Evolutionary conservation across 1,140 invertebrate species (phyloP).

Genomic region (Drosophila azteca): DNA sequence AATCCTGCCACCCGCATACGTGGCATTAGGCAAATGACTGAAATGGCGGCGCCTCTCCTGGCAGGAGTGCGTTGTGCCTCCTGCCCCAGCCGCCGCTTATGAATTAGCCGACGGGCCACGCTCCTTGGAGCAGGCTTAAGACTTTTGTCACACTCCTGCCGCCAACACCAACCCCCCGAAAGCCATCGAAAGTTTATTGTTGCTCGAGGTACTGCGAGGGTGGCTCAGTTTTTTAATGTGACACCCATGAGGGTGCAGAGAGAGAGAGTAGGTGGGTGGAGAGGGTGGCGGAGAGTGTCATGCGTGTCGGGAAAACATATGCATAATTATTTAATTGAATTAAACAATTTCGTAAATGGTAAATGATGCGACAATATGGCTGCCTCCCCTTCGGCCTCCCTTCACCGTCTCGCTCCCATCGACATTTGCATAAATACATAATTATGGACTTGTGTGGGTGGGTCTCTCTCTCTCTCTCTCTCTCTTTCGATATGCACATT

Average conservation of each 20-base stretch:
- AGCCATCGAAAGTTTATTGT: constrained; percentile 66
- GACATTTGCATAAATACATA: constrained; percentile 77
- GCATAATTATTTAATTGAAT: constrained; percentile 81
- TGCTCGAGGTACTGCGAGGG: constrained; percentile 35
- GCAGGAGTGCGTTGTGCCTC: not conserved
- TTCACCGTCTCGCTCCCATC: not conserved
- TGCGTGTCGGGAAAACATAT: constrained; percentile 67
- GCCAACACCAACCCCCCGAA: constrained; percentile 1
- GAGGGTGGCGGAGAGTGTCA: constrained; percentile 33
- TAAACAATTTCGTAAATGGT: constrained; percentile 66
- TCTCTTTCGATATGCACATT: not conserved
- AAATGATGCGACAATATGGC: constrained; percentile 80
- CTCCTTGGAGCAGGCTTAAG: constrained; percentile 66
- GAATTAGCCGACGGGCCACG: constrained; percentile 70
- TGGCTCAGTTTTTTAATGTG: constrained; percentile 63
- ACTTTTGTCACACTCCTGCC: constrained; percentile 36
- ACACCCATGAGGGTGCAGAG: constrained; percentile 26
- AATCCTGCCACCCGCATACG: constrained; percentile 31
- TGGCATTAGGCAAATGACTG: constrained; percentile 77
- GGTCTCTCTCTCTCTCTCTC: not conserved
- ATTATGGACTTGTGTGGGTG: constrained; percentile 48
- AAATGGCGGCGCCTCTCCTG: not conserved
- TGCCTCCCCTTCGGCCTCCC: constrained; percentile 16
- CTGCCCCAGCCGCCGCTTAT: constrained; percentile 39
- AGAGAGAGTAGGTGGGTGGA: constrained; percentile 1